A percentile compares a stretch with the other conserved stretches of the same genome.
Evolutionary conservation across 37 sponge, comb jelly and placozoan species (phyloP).

Genomic region (Ianthella basta): DNA sequence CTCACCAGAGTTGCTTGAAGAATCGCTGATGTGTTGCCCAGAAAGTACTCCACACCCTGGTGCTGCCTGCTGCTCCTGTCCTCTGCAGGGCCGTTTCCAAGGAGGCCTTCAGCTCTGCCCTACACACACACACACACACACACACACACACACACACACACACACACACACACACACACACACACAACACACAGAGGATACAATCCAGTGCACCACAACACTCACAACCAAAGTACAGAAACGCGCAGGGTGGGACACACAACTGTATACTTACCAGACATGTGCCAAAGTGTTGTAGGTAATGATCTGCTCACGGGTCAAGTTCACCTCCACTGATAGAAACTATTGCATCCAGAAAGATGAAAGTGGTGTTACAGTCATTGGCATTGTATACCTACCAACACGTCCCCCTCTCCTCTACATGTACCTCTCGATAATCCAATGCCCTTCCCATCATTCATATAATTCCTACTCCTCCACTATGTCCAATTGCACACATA

Average conservation of each 20-base stretch:
- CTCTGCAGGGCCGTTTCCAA: conserved; percentile 34
- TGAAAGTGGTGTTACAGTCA: background rate
- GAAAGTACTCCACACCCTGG: conserved; percentile 29
- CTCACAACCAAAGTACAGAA: too few species aligned
- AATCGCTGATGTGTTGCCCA: conserved; percentile 72
- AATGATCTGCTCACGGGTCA: conserved; percentile 41
- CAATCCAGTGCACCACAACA: too few species aligned
- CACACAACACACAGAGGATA: background rate
- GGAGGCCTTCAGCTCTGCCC: conserved; percentile 52
- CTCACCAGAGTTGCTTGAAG: conserved; percentile 72
- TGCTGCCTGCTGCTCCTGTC: conserved; percentile 17
- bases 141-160: too few species aligned
- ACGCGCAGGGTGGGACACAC: too few species aligned
- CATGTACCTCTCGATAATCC: too few species aligned
- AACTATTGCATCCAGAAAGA: conserved; percentile 20
- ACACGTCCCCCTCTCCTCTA: too few species aligned
- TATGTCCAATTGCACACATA: background rate
- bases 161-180: too few species aligned
- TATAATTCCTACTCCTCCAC: background rate
- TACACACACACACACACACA: too few species aligned
- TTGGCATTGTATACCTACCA: too few species aligned
- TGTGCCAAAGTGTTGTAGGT: conserved; percentile 50
- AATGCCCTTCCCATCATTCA: too few species aligned
- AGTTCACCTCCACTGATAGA: conserved; percentile 26
- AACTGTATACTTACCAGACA: conserved; percentile 44